Conservation (phyloP, 2,113 vertebrate genomes). For the Brachypodius melanocephalos region DNA sequence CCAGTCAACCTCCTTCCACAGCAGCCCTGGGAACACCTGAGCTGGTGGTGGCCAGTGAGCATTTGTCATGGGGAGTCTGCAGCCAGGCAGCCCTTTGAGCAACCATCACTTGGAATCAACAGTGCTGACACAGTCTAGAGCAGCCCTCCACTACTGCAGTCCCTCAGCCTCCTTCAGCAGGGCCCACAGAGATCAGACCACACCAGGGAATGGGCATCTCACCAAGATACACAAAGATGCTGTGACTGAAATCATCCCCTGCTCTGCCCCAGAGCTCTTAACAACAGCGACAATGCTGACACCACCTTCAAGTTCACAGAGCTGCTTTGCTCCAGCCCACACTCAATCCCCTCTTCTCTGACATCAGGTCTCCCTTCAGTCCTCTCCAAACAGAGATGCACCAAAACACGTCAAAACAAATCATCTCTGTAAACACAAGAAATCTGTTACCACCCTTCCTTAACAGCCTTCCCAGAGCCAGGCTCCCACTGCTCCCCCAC, state of each 20-base stretch:
- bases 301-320: neutral
- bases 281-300: neutral
- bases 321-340: neutral
- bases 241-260: neutral
- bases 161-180: neutral
- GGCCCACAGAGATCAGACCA: neutral
- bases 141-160: neutral
- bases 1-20: neutral
- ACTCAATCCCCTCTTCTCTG: neutral
- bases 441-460: neutral
- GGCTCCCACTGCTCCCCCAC: neutral
- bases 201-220: neutral
- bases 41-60: fast-evolving
- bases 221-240: neutral
- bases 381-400: neutral
- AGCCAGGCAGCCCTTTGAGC: neutral
- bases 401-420: neutral
- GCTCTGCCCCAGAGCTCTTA: neutral
- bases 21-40: neutral
- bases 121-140: neutral
- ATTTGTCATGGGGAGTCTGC: neutral
- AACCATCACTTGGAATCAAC: neutral
- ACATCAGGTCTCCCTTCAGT: neutral
- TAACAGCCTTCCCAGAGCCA: neutral
- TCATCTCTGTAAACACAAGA: neutral